These are phyloP conservation scores for human DNA, from an alignment of 2,113 vertebrate species.

Conservation along the genomic window DNA sequence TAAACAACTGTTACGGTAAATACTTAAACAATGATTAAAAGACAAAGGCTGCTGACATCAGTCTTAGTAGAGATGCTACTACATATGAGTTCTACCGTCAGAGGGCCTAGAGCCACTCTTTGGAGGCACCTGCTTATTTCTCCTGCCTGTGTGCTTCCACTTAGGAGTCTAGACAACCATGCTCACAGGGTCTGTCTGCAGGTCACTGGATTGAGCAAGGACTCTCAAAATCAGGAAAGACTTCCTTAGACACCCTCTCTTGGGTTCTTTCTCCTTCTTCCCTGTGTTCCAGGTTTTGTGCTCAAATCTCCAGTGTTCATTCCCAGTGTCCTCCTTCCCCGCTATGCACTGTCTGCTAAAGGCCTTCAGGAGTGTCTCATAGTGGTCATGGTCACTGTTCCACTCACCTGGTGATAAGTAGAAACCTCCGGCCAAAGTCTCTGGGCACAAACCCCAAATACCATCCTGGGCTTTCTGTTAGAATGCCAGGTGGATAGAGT, in stretches of 20 bases:
- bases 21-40: background rate
- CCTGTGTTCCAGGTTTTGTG: fast-evolving
- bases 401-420: background rate
- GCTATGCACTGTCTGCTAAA: background rate
- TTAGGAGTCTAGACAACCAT: too few relatives aligned
- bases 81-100: background rate
- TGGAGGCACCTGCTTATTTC: background rate
- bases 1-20: background rate
- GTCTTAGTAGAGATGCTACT: too few relatives aligned
- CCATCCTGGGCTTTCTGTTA: background rate
- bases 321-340: background rate
- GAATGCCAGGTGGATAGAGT: background rate
- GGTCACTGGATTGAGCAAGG: background rate
- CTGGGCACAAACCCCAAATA: background rate
- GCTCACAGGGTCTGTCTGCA: background rate
- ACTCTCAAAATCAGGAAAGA: background rate
- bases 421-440: background rate
- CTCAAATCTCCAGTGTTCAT: background rate
- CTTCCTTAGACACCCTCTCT: too few relatives aligned
- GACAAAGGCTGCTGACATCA: background rate
- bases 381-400: background rate
- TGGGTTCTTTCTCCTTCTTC: background rate
- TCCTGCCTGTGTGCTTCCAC: background rate
- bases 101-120: fast-evolving
- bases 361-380: background rate